These are phyloP conservation scores for Centrocercus urophasianus DNA, from an alignment of 2,113 vertebrate species.

Conservation along the genomic window DNA sequence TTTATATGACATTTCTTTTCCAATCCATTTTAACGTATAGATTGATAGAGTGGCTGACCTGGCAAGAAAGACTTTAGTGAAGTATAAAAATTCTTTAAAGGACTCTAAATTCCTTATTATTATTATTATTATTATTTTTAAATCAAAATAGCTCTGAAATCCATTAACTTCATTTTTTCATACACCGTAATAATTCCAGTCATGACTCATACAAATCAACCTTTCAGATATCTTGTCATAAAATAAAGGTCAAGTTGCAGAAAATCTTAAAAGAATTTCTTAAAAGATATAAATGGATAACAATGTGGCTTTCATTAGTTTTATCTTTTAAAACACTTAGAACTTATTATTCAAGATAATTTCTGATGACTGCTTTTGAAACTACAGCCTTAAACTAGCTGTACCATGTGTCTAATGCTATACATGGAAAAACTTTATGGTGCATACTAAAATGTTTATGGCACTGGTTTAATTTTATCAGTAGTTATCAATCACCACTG, in stretches of 20 bases:
- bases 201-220: conserved; percentile 78
- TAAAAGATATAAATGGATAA: conserved; percentile 64
- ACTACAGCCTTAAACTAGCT: conserved; percentile 31
- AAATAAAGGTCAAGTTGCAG: conserved; percentile 77
- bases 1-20: not conserved
- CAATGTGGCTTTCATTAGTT: conserved; percentile 52
- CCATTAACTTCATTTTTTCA: conserved; percentile 40
- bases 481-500: conserved; percentile 58
- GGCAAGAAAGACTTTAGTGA: conserved; percentile 22
- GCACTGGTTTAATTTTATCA: conserved; percentile 35
- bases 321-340: conserved; percentile 58
- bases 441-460: conserved; percentile 58
- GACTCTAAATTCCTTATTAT: conserved; percentile 31
- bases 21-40: not conserved
- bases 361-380: conserved; percentile 63
- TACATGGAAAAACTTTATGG: conserved; percentile 47
- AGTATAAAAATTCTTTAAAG: conserved; percentile 25
- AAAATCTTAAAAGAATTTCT: conserved; percentile 65
- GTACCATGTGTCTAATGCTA: not conserved
- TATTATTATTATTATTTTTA: not conserved
- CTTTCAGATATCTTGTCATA: conserved; percentile 74
- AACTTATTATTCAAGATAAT: conserved; percentile 67
- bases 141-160: conserved; percentile 47
- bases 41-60: not conserved
- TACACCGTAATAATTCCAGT: conserved; percentile 68